Evolutionary conservation across 2,888 invertebrate genomes (phyloP).

Genomic region (Anodontia alba): DNA sequence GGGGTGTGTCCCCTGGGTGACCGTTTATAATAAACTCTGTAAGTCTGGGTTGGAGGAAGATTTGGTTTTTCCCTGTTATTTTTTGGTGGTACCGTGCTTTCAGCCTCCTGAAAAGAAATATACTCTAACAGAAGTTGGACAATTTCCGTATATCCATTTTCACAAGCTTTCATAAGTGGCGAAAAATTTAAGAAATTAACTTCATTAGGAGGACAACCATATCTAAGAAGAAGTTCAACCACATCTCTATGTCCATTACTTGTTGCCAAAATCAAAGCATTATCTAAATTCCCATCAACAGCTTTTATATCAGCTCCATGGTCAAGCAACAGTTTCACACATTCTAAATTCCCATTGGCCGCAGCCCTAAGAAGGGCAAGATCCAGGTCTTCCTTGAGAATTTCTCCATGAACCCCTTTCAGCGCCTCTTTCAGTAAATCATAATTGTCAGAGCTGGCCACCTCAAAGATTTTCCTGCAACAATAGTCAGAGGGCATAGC

Average conservation of each 20-base stretch:
- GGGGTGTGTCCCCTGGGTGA: constrained; percentile 48
- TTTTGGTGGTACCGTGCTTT: background rate
- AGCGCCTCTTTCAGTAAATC: constrained; percentile 40
- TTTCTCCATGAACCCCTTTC: constrained; percentile 39
- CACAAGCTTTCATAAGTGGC: constrained; percentile 59
- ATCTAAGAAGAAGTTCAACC: constrained; percentile 30
- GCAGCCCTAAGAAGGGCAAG: constrained; percentile 51
- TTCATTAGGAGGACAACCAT: constrained; percentile 39
- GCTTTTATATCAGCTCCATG: constrained; percentile 37
- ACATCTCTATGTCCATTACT: constrained; percentile 44
- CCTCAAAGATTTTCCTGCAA: constrained; percentile 57
- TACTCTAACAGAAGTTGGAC: constrained; percentile 43
- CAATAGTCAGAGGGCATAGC: background rate
- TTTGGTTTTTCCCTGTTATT: background rate
- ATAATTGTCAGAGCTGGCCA: constrained; percentile 50
- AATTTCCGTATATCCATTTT: constrained; percentile 36
- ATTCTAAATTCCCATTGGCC: constrained; percentile 45
- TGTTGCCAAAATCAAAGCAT: constrained; percentile 47
- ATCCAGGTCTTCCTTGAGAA: constrained; percentile 44
- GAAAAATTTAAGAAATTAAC: constrained; percentile 44
- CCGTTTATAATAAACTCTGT: background rate
- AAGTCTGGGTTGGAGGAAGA: background rate
- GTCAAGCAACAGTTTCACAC: constrained; percentile 44
- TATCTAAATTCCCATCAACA: constrained; percentile 51
- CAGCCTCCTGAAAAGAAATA: constrained; percentile 37